These are phyloP conservation scores for Syncerus caffer DNA, from an alignment of 2,797 vertebrate genomes.

Conservation along the genomic window DNA sequence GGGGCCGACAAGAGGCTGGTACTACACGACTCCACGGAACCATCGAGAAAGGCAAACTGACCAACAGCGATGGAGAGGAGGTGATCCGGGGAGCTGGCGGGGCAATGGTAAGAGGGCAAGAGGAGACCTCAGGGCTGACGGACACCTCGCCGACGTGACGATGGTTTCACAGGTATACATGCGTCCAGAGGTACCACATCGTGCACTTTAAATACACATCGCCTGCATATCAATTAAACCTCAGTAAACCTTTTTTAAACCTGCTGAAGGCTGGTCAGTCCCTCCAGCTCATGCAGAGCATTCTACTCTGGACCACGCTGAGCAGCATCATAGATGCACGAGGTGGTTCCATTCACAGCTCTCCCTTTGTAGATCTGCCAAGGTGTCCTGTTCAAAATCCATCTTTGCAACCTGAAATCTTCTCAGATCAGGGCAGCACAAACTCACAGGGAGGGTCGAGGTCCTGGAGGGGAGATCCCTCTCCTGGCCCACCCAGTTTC, in stretches of 20 bases:
- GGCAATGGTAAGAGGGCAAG: rapidly evolving
- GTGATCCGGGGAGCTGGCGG: rapidly evolving
- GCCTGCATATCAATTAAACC: rapidly evolving
- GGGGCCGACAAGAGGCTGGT: rapidly evolving
- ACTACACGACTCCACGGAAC: rapidly evolving
- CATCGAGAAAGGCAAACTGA: not conserved
- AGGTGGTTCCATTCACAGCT: rapidly evolving
- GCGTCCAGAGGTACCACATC: rapidly evolving
- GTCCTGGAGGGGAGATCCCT: not conserved
- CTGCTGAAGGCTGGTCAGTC: not conserved
- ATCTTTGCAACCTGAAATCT: not conserved
- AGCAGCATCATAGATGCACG: rapidly evolving
- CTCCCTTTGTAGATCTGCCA: not conserved
- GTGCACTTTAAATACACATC: rapidly evolving
- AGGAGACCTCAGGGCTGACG: not conserved
- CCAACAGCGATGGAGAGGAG: rapidly evolving
- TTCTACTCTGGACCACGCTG: not conserved
- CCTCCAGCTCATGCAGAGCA: rapidly evolving
- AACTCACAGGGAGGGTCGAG: not conserved
- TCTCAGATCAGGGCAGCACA: not conserved
- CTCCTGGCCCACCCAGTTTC: not conserved
- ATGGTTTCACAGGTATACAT: rapidly evolving
- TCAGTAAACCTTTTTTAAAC: not conserved
- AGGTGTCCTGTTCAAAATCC: not conserved
- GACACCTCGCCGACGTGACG: rapidly evolving